phyloP scores from a whole-genome alignment of 1,140 invertebrate genomes.

The Caenorhabditis remanei region DNA sequence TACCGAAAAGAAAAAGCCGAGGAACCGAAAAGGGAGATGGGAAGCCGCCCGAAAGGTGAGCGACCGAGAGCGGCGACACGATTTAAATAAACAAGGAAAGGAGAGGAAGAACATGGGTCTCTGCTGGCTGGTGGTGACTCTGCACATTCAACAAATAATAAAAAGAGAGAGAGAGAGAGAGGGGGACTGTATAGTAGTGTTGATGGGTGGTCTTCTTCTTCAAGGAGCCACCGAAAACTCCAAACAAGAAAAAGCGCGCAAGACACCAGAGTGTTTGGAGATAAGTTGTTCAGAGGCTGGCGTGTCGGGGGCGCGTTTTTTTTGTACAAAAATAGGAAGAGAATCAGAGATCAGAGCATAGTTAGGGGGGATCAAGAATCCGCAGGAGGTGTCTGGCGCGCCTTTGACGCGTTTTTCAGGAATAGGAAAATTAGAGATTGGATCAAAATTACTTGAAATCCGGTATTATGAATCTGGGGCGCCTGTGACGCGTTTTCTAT shows the following conservation, averaged over 20 bases:
- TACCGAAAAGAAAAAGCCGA: too few relatives aligned
- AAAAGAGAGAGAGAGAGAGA: constrained; percentile 9
- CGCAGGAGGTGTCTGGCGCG: too few relatives aligned
- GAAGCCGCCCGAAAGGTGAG: neutral
- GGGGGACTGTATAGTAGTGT: constrained; percentile 19
- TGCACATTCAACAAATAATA: constrained; percentile 5
- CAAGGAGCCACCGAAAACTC: neutral
- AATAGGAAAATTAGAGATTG: too few relatives aligned
- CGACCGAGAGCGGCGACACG: neutral
- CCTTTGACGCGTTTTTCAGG: too few relatives aligned
- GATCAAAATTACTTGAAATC: too few relatives aligned
- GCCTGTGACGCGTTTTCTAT: too few relatives aligned
- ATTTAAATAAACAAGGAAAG: constrained; percentile 43
- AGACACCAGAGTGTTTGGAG: too few relatives aligned
- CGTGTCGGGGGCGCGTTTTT: too few relatives aligned
- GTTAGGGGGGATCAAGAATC: neutral
- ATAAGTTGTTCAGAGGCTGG: too few relatives aligned
- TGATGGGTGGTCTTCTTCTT: constrained; percentile 42
- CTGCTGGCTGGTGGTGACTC: neutral
- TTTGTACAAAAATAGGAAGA: too few relatives aligned
- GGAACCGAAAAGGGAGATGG: neutral
- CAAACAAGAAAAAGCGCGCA: neutral
- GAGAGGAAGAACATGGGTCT: neutral
- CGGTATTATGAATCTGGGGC: too few relatives aligned
- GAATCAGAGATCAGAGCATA: neutral